Percentiles rank a stretch among this genome's conserved stretches.
Evolutionary conservation across 1,140 invertebrate genomes (phyloP).

Genomic region (Brachystomella parvula): DNA sequence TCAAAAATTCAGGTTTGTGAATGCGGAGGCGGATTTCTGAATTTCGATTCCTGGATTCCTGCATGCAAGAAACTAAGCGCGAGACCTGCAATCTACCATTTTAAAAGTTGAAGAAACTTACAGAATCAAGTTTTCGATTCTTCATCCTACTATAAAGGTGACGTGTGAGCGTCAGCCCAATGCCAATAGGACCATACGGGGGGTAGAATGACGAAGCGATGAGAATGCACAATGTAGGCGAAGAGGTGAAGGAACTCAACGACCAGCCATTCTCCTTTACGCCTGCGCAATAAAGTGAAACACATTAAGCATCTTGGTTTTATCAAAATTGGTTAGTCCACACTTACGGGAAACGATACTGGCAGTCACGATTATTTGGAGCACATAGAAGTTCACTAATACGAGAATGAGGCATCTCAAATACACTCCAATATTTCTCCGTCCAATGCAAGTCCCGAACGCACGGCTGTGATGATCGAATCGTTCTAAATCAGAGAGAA

Average conservation of each 20-base stretch:
- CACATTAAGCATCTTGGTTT: neutral
- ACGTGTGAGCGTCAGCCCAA: neutral
- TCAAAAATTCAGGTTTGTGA: too few relatives aligned
- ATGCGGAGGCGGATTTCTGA: neutral
- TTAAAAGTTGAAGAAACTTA: neutral
- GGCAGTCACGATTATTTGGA: neutral
- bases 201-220: neutral
- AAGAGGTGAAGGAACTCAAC: neutral
- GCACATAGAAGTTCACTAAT: neutral
- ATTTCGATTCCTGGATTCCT: neutral
- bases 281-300: neutral
- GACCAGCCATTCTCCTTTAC: neutral
- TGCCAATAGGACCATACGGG: neutral
- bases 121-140: too few relatives aligned
- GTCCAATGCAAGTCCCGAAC: constrained; percentile 17
- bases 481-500: constrained; percentile 7
- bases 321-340: too few relatives aligned
- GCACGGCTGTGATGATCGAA: constrained; percentile 12
- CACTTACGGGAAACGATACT: constrained; percentile 1
- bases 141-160: neutral
- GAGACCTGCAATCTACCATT: neutral
- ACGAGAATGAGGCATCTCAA: neutral
- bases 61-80: neutral
- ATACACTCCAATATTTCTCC: constrained; percentile 16
- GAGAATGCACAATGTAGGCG: neutral